Percentiles rank a stretch among this genome's conserved stretches.
Conservation (phyloP, 2,797 vertebrate genomes). For the Varecia variegata region DNA sequence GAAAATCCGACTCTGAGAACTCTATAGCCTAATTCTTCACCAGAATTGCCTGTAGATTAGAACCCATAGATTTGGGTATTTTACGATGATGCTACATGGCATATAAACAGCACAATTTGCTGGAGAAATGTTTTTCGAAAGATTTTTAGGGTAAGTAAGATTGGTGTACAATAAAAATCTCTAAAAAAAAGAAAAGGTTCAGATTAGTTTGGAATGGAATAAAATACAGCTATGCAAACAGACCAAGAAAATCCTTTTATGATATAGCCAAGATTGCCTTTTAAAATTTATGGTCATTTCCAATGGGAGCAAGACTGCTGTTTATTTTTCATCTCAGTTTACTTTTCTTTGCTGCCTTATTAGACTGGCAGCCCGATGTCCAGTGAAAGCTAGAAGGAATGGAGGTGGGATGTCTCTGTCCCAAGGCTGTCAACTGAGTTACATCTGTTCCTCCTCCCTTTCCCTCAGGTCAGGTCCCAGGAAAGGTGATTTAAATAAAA, state of each 20-base stretch:
- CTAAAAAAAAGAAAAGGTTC: neutral
- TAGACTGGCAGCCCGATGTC: neutral
- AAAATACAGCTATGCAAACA: constrained; percentile 55
- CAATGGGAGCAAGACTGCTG: constrained; percentile 9
- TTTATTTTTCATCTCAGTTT: constrained; percentile 53
- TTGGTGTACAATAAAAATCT: neutral
- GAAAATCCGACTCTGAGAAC: neutral
- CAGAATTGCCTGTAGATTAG: neutral
- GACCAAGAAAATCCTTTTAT: constrained; percentile 50
- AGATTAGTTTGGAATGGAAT: constrained; percentile 11
- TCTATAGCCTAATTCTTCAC: neutral
- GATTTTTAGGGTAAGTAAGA: constrained; percentile 37
- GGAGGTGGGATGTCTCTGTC: constrained; percentile 14
- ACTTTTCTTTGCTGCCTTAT: constrained; percentile 45
- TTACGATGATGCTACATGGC: neutral
- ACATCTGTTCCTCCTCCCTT: neutral
- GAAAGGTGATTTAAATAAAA: constrained; percentile 46
- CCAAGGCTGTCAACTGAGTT: neutral
- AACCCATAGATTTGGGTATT: neutral
- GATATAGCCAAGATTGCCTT: neutral
- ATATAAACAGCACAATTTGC: neutral
- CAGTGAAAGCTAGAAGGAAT: constrained; percentile 29
- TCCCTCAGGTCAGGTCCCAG: neutral
- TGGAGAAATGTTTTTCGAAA: neutral
- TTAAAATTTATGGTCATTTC: constrained; percentile 51